phyloP scores from a whole-genome alignment of 1,140 invertebrate genomes.

The Drosophila pseudoobscura region DNA sequence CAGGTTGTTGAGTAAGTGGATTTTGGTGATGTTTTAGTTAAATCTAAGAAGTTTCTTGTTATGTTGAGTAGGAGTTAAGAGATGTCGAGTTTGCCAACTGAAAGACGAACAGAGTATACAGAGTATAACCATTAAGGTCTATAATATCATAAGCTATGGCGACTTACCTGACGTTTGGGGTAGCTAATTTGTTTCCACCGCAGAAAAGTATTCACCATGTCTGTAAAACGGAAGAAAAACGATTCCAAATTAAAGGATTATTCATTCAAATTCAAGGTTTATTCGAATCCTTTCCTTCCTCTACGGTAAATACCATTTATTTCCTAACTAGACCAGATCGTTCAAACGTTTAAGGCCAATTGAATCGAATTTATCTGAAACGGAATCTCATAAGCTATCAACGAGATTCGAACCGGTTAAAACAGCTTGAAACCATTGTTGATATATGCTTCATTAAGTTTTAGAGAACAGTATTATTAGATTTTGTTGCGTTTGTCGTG shows the following conservation, averaged over 20 bases:
- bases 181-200: conserved; percentile 77
- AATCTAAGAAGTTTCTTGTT: conserved; percentile 74
- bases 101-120: neutral
- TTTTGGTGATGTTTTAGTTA: conserved; percentile 57
- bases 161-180: conserved; percentile 78
- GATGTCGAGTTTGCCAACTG: conserved; percentile 72
- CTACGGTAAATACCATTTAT: too few species aligned
- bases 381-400: neutral
- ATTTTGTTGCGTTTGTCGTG: neutral
- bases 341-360: neutral
- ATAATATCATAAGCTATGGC: neutral
- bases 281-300: neutral
- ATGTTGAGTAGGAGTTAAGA: conserved; percentile 72
- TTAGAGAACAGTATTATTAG: neutral
- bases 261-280: neutral
- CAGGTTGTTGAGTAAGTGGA: conserved; percentile 48
- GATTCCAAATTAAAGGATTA: neutral
- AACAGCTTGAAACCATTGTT: neutral
- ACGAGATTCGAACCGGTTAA: conserved; percentile 4
- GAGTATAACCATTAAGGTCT: neutral
- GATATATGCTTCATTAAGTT: neutral
- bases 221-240: conserved; percentile 42
- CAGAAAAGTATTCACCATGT: conserved; percentile 81
- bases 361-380: neutral
- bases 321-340: neutral